Evolutionary conservation across 2,797 vertebrate species (phyloP), one percentile per base, ranked within the genome.

Genomic region (Eutrigla gurnardus): DNA sequence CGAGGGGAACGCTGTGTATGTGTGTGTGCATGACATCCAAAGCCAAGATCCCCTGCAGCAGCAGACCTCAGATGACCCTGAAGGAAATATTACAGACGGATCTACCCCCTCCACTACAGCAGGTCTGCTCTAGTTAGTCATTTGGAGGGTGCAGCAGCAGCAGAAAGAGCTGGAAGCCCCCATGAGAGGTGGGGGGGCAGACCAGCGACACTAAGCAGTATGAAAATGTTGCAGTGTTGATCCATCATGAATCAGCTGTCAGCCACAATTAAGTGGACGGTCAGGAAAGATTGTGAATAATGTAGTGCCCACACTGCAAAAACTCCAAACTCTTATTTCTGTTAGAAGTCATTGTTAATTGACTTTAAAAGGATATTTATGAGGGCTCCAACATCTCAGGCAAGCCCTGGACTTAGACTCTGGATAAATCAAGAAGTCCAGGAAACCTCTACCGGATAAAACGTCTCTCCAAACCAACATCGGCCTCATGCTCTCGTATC

Each of bases 41-140:
- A 85, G 76, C 68, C 73, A 81, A 73, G 64, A 74, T 71, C 73
- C 14, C 64, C 55, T 67, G 45, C 70, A 83, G 74, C 63, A 74
- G 32, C 59, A 72, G 79, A 86, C 85, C 79, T 87, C 40, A 78
- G 43, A 75, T 81, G 77, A 88, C 81, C 85, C 75, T 18, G 50
- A 47, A 72, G 67, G 53, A 64, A 71, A 67, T 67, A 9, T 46
- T 58, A 58, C 36, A 71, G 46, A 69, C 50, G 13, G 33, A 77
- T 75, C 68, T 75, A 58, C 80, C 82, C 76, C 77, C 79, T 78
- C 66, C 47, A 72, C 52, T 58, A 72, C 64, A 73, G 86, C 75
- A 70, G 75, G 68, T 71, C 79, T 33, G 33, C 70, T 76, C 57
- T 52, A 52, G 73, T 84, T 80, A 80, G 79, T 87, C 40, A 75